phyloP scores from a whole-genome alignment of 1,140 invertebrate species.

The Drosophila aff. region DNA sequence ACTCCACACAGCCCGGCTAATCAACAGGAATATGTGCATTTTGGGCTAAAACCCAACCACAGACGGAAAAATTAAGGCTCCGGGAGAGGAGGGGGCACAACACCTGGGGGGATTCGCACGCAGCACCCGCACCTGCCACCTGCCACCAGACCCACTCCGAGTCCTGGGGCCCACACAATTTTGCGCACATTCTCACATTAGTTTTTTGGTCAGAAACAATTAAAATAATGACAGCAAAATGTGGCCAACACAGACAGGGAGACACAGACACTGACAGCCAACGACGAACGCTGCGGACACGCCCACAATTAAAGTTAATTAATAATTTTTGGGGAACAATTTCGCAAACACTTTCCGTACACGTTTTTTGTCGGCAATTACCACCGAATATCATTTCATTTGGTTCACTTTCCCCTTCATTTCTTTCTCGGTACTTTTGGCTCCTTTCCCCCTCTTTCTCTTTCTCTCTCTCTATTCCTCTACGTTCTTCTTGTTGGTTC shows the following conservation, averaged over 20 bases:
- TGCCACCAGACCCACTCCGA: background rate
- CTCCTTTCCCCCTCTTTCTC: constrained; percentile 30
- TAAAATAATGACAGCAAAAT: constrained; percentile 66
- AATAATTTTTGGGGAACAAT: constrained; percentile 17
- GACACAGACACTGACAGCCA: constrained; percentile 5
- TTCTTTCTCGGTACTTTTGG: constrained; percentile 41
- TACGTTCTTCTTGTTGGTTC: constrained; percentile 63
- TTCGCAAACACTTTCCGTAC: constrained; percentile 17
- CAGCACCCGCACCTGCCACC: constrained; percentile 40
- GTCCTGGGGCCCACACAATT: constrained; percentile 36
- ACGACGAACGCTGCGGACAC: constrained; percentile 33
- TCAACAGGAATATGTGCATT: constrained; percentile 19
- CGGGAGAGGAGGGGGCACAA: background rate
- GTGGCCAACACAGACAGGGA: constrained; percentile 4
- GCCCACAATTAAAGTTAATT: constrained; percentile 43
- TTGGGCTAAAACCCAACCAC: constrained; percentile 17
- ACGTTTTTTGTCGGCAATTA: constrained; percentile 23
- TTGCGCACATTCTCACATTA: constrained; percentile 54
- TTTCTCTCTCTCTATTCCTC: constrained; percentile 37
- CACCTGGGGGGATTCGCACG: constrained; percentile 51
- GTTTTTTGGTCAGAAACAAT: constrained; percentile 64
- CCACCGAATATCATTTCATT: constrained; percentile 30
- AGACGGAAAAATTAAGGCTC: constrained; percentile 17
- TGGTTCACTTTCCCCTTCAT: constrained; percentile 1
- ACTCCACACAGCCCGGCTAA: background rate